Conservation (phyloP, 2,113 vertebrate genomes). For the Meles meles region DNA sequence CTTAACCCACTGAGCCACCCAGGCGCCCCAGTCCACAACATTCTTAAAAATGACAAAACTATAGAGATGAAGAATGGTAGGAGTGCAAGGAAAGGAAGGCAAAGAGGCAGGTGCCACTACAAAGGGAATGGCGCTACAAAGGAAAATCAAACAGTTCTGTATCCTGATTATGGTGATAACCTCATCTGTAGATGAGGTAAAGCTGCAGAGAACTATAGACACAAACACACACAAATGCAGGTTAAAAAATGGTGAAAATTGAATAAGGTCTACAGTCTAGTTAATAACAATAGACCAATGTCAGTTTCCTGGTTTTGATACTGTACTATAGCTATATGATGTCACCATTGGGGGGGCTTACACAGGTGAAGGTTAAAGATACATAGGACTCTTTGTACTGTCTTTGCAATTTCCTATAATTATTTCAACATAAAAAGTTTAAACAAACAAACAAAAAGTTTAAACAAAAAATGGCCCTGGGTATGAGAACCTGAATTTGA, state of each 20-base stretch:
- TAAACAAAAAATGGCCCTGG: background rate
- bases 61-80: background rate
- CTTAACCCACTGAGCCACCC: too few species aligned
- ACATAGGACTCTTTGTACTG: background rate
- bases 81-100: background rate
- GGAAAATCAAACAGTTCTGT: background rate
- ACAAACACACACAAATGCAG: background rate
- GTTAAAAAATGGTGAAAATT: background rate
- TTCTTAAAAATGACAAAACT: slow-evolving; percentile 33
- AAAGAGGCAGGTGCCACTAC: background rate
- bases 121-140: background rate
- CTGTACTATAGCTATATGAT: background rate
- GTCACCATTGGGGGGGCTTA: background rate
- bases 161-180: background rate
- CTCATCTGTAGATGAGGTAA: background rate
- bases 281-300: background rate
- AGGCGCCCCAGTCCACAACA: background rate
- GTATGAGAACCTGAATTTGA: slow-evolving; percentile 6
- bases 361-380: background rate
- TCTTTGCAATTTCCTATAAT: background rate
- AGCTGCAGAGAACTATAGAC: background rate
- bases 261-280: background rate
- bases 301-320: background rate
- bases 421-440: slow-evolving; percentile 37
- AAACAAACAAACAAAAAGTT: background rate